phyloP scores from a whole-genome alignment of 2,888 invertebrate species.

The Anticlea derivata region DNA sequence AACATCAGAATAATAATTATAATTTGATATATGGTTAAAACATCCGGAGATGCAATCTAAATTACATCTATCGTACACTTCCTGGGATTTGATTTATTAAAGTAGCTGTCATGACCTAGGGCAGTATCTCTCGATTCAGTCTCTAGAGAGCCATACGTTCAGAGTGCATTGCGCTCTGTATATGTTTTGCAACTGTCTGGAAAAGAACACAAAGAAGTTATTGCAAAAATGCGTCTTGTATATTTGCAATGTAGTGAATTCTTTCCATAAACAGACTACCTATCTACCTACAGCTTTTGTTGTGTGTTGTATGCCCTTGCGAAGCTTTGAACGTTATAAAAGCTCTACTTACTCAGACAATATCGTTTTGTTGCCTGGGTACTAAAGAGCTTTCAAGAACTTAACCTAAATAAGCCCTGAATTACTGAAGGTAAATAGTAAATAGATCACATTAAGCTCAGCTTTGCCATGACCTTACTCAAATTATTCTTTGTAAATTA shows the following conservation, averaged over 20 bases:
- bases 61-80: conserved; percentile 10
- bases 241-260: background rate
- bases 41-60: conserved; percentile 1
- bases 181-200: conserved; percentile 14
- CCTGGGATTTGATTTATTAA: conserved; percentile 29
- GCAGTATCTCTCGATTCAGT: conserved; percentile 28
- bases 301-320: too few relatives aligned
- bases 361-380: too few relatives aligned
- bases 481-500: conserved; percentile 3
- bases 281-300: too few relatives aligned
- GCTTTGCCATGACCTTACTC: conserved; percentile 7
- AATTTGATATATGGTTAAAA: background rate
- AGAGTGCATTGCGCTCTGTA: conserved; percentile 18
- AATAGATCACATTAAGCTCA: background rate
- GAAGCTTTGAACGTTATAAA: too few relatives aligned
- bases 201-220: background rate
- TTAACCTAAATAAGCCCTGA: background rate
- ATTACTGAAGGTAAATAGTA: conserved; percentile 2
- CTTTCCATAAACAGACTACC: too few relatives aligned
- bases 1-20: too few relatives aligned
- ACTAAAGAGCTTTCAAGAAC: too few relatives aligned
- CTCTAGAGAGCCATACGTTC: conserved; percentile 26
- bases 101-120: conserved; percentile 28
- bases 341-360: too few relatives aligned
- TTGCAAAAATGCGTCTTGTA: conserved; percentile 1